Evolutionary conservation across 2,113 vertebrate species (phyloP).

Genomic region (Electrona antarctica): DNA sequence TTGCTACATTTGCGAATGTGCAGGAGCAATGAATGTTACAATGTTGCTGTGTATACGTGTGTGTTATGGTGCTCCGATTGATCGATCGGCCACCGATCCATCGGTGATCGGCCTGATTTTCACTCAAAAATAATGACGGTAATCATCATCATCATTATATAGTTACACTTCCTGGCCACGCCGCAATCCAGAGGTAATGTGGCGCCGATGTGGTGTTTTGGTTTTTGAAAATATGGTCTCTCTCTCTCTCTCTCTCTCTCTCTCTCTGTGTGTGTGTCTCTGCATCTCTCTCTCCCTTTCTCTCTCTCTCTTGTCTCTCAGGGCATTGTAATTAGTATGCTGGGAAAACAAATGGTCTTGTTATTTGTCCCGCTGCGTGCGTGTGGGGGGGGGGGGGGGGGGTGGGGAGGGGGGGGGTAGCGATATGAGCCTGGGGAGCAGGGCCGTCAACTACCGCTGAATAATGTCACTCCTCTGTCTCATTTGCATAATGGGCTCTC

Average conservation of each 20-base stretch:
- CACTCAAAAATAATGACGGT: too few relatives aligned
- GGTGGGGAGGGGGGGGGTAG: constrained; percentile 37
- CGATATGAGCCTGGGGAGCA: constrained; percentile 63
- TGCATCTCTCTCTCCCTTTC: not conserved
- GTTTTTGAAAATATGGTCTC: constrained; percentile 42
- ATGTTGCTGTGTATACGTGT: too few relatives aligned
- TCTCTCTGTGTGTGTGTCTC: constrained; percentile 47
- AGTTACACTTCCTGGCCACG: too few relatives aligned
- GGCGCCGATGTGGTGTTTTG: too few relatives aligned
- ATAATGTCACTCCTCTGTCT: constrained; percentile 60
- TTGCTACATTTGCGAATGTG: too few relatives aligned
- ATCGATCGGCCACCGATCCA: too few relatives aligned
- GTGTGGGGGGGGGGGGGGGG: too few relatives aligned
- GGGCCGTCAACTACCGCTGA: constrained; percentile 60
- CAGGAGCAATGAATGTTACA: too few relatives aligned
- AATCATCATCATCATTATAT: too few relatives aligned
- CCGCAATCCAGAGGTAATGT: too few relatives aligned
- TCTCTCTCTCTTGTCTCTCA: constrained; percentile 21
- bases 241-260: constrained; percentile 39
- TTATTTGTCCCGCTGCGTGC: constrained; percentile 49
- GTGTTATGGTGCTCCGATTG: too few relatives aligned
- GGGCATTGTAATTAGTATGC: constrained; percentile 49
- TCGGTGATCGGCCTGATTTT: too few relatives aligned
- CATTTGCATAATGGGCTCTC: constrained; percentile 53
- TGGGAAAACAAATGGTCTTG: constrained; percentile 56